Evolutionary conservation across 2,113 vertebrate genomes (phyloP).

Genomic region (Oryzias melastigma): DNA sequence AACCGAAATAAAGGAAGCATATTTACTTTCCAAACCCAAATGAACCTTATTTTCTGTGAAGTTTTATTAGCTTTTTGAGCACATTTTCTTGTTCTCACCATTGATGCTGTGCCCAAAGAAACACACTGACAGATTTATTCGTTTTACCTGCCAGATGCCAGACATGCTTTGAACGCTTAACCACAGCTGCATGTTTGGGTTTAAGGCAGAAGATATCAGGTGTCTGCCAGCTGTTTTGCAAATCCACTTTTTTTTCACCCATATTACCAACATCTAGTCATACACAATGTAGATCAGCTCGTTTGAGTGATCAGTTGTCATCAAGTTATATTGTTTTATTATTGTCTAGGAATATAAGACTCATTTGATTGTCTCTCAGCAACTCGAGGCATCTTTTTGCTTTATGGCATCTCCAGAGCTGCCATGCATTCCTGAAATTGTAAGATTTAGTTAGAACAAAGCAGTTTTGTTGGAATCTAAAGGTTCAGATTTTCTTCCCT

Average conservation of each 20-base stretch:
- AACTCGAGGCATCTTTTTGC: constrained; percentile 16
- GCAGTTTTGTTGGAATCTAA: background rate
- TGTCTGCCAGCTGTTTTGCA: constrained; percentile 19
- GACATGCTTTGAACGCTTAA: constrained; percentile 28
- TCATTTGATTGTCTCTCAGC: constrained; percentile 13
- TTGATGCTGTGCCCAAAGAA: constrained; percentile 13
- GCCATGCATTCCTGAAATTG: constrained; percentile 34
- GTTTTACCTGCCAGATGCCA: constrained; percentile 11
- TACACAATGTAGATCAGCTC: background rate
- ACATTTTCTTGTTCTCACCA: background rate
- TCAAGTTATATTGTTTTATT: too few relatives aligned
- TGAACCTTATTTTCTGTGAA: background rate
- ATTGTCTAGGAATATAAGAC: background rate
- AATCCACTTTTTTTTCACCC: too few relatives aligned
- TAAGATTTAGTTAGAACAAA: constrained; percentile 3
- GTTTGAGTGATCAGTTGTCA: background rate
- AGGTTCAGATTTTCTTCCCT: too few relatives aligned
- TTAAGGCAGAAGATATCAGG: constrained; percentile 21
- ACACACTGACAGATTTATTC: constrained; percentile 40
- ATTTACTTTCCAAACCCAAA: background rate
- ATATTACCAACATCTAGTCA: background rate
- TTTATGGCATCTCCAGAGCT: background rate
- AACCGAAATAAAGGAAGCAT: background rate
- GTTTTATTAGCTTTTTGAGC: constrained; percentile 8
- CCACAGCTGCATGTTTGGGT: constrained; percentile 37